Evolutionary conservation across 2,888 invertebrate species (phyloP).

Genomic region (Microplitis manilae): DNA sequence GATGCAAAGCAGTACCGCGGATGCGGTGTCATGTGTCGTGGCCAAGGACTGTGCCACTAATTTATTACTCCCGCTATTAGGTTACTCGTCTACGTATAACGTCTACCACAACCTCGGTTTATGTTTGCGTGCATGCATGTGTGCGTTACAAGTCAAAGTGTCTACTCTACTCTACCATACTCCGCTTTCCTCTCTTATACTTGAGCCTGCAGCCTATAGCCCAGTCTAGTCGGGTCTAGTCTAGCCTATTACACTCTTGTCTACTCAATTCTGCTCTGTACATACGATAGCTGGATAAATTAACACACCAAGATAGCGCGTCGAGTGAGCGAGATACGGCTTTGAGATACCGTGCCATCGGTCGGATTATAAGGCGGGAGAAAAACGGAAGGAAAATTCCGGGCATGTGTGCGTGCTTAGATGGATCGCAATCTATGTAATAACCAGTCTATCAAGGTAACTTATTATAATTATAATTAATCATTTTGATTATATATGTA

Average conservation of each 20-base stretch:
- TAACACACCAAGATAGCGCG: neutral
- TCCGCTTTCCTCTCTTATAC: neutral
- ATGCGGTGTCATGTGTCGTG: constrained; percentile 18
- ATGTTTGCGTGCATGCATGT: neutral
- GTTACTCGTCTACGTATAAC: neutral
- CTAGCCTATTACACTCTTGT: neutral
- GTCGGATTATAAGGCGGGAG: neutral
- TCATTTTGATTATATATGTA: neutral
- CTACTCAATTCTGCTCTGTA: neutral
- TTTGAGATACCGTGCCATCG: neutral
- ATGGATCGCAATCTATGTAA: neutral
- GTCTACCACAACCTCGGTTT: neutral
- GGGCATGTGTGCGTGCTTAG: neutral
- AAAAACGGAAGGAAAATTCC: neutral
- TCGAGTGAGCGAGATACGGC: neutral
- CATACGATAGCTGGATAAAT: neutral
- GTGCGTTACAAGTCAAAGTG: neutral
- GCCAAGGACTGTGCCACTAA: constrained; percentile 13
- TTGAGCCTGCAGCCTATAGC: too few species aligned
- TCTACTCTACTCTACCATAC: neutral
- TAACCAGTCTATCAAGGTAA: neutral
- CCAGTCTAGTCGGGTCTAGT: neutral
- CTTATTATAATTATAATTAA: neutral
- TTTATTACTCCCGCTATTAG: constrained; percentile 6
- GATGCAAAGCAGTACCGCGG: constrained; percentile 2